A percentile compares a stretch with the other conserved stretches of the same genome.
phyloP scores from a whole-genome alignment of 2,888 invertebrate genomes.

The Apamea sordens region DNA sequence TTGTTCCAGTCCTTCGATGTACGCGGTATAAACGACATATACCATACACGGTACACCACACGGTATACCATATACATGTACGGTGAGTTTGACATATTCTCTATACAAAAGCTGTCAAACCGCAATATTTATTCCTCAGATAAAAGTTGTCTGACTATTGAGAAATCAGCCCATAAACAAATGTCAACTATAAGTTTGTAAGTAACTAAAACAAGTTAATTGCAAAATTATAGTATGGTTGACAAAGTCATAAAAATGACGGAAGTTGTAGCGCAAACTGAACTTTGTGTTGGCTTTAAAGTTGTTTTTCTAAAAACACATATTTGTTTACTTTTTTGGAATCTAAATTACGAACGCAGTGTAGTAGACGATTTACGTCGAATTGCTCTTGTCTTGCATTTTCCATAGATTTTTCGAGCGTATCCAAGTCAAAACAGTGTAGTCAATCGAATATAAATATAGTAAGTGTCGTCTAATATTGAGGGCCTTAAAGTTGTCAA shows the following conservation, averaged over 20 bases:
- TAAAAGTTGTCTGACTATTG: neutral
- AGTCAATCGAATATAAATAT: neutral
- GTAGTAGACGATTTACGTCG: neutral
- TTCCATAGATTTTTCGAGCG: neutral
- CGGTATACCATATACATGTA: too few species aligned
- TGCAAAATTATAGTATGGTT: neutral
- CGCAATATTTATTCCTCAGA: neutral
- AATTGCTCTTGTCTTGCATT: neutral
- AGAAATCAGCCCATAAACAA: neutral
- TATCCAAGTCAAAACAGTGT: neutral
- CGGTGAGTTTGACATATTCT: too few species aligned
- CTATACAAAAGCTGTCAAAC: neutral
- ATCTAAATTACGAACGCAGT: neutral
- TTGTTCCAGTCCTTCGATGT: too few species aligned
- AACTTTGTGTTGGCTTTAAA: neutral
- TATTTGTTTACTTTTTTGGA: neutral
- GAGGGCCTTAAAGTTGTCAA: too few species aligned
- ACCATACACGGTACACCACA: too few species aligned
- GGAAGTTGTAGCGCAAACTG: neutral
- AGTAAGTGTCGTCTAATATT: neutral
- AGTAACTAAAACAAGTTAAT: constrained; percentile 3
- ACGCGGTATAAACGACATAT: too few species aligned
- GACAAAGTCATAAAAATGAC: neutral
- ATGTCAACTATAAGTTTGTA: neutral
- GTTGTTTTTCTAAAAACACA: neutral